phyloP scores from a whole-genome alignment of 2,113 vertebrate genomes.

The Steatornis caripensis region DNA sequence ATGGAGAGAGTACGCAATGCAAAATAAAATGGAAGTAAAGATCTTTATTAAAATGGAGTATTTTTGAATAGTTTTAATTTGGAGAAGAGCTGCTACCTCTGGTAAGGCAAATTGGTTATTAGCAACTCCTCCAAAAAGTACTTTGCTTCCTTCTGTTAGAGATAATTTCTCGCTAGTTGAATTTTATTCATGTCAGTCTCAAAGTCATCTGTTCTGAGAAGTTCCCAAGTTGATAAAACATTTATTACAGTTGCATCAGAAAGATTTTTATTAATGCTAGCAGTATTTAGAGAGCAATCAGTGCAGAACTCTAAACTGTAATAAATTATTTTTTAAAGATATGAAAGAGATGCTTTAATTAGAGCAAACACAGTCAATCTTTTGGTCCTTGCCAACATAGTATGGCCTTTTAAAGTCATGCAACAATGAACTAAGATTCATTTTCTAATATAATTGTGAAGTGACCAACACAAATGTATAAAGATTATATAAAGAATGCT shows the following conservation, averaged over 20 bases:
- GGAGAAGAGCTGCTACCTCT: background rate
- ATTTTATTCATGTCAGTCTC: background rate
- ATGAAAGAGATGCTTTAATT: background rate
- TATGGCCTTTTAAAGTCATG: background rate
- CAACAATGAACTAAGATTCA: background rate
- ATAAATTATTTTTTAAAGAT: constrained; percentile 19
- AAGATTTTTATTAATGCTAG: background rate
- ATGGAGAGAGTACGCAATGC: background rate
- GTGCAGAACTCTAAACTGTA: constrained; percentile 2
- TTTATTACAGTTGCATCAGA: background rate
- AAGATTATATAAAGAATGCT: background rate
- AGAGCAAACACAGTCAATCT: background rate
- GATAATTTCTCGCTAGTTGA: background rate
- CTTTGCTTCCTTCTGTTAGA: background rate
- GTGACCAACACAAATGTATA: background rate
- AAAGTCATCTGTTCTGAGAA: constrained; percentile 5
- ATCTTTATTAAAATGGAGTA: background rate
- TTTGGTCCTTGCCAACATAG: background rate
- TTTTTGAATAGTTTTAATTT: background rate
- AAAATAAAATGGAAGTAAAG: background rate
- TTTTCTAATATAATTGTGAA: background rate
- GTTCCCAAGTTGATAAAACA: constrained; percentile 29
- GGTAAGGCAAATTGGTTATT: background rate
- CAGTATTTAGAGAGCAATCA: constrained; percentile 31
- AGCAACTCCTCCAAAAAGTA: background rate